Base-by-base conservation (phyloP, 2,888 invertebrate species). In the Holacanthella duospinosa region DNA sequence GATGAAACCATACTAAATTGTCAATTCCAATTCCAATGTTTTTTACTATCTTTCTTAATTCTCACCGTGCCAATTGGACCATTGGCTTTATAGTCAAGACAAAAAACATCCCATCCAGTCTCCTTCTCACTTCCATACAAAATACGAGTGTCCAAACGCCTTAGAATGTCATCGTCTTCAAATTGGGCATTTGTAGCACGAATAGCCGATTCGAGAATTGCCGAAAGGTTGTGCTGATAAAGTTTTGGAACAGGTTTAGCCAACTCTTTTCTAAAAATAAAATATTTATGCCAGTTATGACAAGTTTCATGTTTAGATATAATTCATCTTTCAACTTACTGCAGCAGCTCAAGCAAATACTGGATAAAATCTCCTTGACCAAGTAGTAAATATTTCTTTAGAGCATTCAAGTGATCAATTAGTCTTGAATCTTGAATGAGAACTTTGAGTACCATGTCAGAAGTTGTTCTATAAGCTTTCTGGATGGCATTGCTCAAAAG, bases 361-460 rank as follows among this genome's bases (percentile, higher is more conserved):
- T 90, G 85, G 74, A 94, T 92, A 78, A 96, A 95, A 80, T 97
- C 95, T 0, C 96, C 96, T 80, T 96, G 95, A 19, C 93, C 93
- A 19, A 97, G 83, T 61, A 97, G 81, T 74, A 97, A 80, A 79
- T 94, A 96, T 64, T 89, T 84, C 68, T 93, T 83, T 78, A 95
- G 86, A 26, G 93, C 93, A 74, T 90, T 86, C 60, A 96, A 82
- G 79, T 96, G 95, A 77, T 92, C 89, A 74, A 92, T 82, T 68
- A 96, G 82, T 75, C 90, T 87, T 79, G 93, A 94, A 73, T 91
- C 88, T 68, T 88, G 84, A 73, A 87, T 86, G 68, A 96, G 83
- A 67, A 93, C 87, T 74, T 89, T 86, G 68, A 96, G 81, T 55
- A 95, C 87, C 68, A 90, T 85, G 64, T 85, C 83, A 6, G 94